Conservation (phyloP, 2,888 invertebrate genomes). For the Phalera bucephala region DNA sequence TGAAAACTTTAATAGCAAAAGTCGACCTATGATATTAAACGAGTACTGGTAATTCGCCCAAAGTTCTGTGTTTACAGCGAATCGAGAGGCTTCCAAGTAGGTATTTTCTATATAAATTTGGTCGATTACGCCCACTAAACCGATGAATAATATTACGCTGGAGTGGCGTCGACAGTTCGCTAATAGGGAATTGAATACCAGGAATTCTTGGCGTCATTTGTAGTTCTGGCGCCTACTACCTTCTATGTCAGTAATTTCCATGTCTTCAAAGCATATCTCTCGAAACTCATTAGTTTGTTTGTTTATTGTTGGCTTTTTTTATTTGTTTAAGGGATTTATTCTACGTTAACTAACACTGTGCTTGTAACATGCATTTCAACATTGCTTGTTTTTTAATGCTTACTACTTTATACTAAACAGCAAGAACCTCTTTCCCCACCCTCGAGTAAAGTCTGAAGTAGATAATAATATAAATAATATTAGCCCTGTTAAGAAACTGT, state of each 20-base stretch:
- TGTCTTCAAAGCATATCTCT: constrained; percentile 30
- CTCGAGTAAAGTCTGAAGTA: no score
- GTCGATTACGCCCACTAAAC: constrained; percentile 8
- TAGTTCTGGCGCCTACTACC: constrained; percentile 16
- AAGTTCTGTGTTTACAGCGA: constrained; percentile 3
- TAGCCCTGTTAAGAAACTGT: no score
- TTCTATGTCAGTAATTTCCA: constrained; percentile 11
- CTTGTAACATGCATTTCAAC: no score
- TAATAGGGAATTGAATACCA: constrained; percentile 26
- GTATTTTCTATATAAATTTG: constrained; percentile 6
- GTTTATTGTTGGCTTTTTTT: no score
- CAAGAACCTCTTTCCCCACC: no score
- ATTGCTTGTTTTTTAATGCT: no score
- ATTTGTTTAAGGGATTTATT: no score
- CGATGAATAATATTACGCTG: constrained; percentile 16
- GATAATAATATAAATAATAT: no score
- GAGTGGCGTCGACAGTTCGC: constrained; percentile 12
- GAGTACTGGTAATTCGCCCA: constrained; percentile 5
- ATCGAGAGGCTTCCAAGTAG: background rate
- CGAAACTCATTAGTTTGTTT: background rate
- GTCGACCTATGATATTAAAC: background rate
- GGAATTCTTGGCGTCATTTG: constrained; percentile 25
- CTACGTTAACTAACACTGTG: no score
- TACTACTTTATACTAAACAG: no score
- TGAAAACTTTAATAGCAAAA: constrained; percentile 12